A percentile compares a stretch with the other conserved stretches of the same genome.
Conservation (phyloP, 1,140 invertebrate species). For the Zaprionus camerounensis region DNA sequence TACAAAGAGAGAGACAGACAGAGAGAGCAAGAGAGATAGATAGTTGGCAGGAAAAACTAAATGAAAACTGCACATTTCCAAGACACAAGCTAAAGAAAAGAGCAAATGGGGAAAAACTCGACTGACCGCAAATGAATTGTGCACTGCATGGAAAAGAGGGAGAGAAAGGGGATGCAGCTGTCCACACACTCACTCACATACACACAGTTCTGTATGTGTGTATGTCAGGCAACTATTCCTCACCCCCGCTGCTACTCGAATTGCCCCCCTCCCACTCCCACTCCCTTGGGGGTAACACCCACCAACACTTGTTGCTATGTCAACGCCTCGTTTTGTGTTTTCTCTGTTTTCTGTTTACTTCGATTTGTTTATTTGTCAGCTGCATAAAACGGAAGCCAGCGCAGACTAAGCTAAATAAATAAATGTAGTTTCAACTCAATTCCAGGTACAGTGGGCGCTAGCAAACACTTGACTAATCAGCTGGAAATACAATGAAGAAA, state of each 20-base stretch:
- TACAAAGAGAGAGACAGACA: slow-evolving; percentile 17
- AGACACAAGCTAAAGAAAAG: slow-evolving; percentile 30
- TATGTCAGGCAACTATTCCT: neutral
- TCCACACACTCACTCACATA: neutral
- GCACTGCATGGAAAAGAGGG: neutral
- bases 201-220: neutral
- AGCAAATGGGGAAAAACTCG: slow-evolving; percentile 3
- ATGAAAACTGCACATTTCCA: slow-evolving; percentile 50
- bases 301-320: slow-evolving; percentile 77
- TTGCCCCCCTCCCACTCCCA: too few species aligned
- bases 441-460: slow-evolving; percentile 12
- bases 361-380: slow-evolving; percentile 30
- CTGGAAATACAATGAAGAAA: neutral
- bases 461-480: neutral
- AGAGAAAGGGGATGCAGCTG: neutral
- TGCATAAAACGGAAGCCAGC: slow-evolving; percentile 39
- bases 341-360: slow-evolving; percentile 34
- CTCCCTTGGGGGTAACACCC: neutral
- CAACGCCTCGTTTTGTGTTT: slow-evolving; percentile 63
- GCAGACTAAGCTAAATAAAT: slow-evolving; percentile 10
- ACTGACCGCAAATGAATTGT: slow-evolving; percentile 65
- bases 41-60: slow-evolving; percentile 13
- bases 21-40: neutral
- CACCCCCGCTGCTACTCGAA: neutral
- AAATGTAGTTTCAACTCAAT: slow-evolving; percentile 17